Evolutionary conservation across 2,888 invertebrate species (phyloP).

Genomic region (Drosophila ustulata): DNA sequence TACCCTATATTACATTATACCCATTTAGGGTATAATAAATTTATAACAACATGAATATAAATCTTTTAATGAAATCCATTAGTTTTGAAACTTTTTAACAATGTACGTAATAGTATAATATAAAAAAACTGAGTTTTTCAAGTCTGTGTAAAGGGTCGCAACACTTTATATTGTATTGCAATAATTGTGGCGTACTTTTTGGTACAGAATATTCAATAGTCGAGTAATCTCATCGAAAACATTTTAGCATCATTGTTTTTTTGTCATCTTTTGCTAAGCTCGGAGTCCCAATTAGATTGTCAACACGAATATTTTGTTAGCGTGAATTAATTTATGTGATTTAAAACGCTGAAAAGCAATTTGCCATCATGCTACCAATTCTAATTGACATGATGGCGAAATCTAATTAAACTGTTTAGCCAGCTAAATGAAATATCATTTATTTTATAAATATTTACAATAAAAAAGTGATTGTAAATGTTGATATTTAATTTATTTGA

Average conservation of each 20-base stretch:
- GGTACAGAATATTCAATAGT: neutral
- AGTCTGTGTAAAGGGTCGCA: too few relatives aligned
- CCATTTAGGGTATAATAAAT: neutral
- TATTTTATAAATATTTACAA: neutral
- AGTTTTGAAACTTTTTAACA: too few relatives aligned
- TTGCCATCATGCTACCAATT: constrained; percentile 28
- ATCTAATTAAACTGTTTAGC: constrained; percentile 40
- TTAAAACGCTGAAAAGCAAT: constrained; percentile 49
- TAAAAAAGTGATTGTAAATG: neutral
- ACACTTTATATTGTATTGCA: too few relatives aligned
- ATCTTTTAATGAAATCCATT: too few relatives aligned
- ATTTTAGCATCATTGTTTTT: constrained; percentile 3
- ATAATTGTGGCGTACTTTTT: neutral
- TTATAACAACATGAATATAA: neutral
- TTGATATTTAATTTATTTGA: neutral
- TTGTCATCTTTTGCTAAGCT: constrained; percentile 24
- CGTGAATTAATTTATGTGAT: constrained; percentile 68
- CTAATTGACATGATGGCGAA: constrained; percentile 33
- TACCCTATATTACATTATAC: constrained; percentile 6
- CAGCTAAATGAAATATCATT: neutral
- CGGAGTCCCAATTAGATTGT: constrained; percentile 68
- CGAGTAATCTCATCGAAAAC: neutral
- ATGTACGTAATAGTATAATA: too few relatives aligned
- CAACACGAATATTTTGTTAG: constrained; percentile 58
- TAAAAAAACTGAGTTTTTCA: too few relatives aligned